Evolutionary conservation across 2,113 vertebrate species (phyloP), one percentile per base, ranked within the genome.

Genomic region (Paramisgurnus dabryanus): DNA sequence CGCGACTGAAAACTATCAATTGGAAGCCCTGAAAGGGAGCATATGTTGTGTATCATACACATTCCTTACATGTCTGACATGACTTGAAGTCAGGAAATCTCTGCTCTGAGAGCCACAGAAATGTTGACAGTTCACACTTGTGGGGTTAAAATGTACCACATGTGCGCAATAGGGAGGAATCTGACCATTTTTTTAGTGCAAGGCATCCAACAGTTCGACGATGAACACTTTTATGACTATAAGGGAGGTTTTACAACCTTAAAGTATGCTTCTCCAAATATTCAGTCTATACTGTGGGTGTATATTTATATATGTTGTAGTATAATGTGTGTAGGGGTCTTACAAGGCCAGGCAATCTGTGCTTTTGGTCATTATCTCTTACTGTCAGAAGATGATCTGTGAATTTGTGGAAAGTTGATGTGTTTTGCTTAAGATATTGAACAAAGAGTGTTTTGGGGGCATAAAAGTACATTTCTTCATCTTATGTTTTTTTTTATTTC

Each of bases 111-210:
- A 76, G 74, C 60, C 60, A 18, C 74, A 76, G 74, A 76, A 76
- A 50, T 76, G 74, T 49, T 66, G 66, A 75, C 41, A 41, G 22
- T 82, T 34, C 76, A 70, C 83, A 84, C 61, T 76, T 82, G 83
- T 39, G 67, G 50, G 66, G 72, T 67, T 82, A 82, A 82, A 84
- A 80, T 72, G 66, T 80, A 64, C 76, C 55, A 58, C 71, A 39
- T 73, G 76, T 78, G 74, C 80, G 45, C 74, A 76, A 47, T 27
- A 64, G 45, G 61, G 74, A 76, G 70, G n/a, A 63, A 76, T 63
- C 61, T 53, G 15, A 27, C 45, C 65, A 27, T 76, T 60, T 76
- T 64, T 63, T 50, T 10, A 13, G 61, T 66, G 60, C 9, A 27
- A 76, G 61, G 34, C 45, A 11, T 76, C 74, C 74, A 76, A 47